These are phyloP conservation scores for Tamias sibiricus DNA, from an alignment of 2,113 vertebrate species.

Conservation along the genomic window DNA sequence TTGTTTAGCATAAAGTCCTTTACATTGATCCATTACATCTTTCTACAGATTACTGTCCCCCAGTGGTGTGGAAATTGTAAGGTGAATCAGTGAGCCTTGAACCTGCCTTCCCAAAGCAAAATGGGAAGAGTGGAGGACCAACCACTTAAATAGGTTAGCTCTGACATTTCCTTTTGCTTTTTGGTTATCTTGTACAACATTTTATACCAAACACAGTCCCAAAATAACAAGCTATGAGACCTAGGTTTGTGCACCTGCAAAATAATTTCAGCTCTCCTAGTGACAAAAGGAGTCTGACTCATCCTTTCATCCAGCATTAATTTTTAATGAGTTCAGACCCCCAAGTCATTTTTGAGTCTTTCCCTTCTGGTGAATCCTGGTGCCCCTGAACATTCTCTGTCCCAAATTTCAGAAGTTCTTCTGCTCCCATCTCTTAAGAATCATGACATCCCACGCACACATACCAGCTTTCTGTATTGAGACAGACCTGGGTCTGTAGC, in stretches of 20 bases:
- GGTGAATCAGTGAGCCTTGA: not conserved
- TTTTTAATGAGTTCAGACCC: too few species aligned
- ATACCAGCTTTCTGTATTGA: too few species aligned
- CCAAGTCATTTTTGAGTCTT: too few species aligned
- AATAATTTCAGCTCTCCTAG: too few species aligned
- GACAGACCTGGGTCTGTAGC: too few species aligned
- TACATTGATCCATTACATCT: not conserved
- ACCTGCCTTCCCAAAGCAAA: constrained; percentile 6
- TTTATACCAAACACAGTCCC: not conserved
- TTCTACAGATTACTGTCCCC: not conserved
- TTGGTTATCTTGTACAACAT: not conserved
- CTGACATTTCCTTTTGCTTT: not conserved
- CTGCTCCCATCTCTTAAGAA: too few species aligned
- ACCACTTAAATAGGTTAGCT: not conserved
- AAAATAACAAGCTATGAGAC: not conserved
- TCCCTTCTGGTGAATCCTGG: too few species aligned
- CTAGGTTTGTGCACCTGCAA: too few species aligned
- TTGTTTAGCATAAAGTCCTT: not conserved
- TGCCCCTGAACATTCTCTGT: too few species aligned
- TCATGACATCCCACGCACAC: too few species aligned
- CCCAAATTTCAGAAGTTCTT: too few species aligned
- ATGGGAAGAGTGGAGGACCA: rapidly evolving
- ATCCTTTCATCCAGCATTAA: not conserved
- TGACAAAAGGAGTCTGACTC: constrained; percentile 27
- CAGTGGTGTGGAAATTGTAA: not conserved